Conservation (phyloP, 2,113 vertebrate genomes). For the Coryphaenoides rupestris region DNA sequence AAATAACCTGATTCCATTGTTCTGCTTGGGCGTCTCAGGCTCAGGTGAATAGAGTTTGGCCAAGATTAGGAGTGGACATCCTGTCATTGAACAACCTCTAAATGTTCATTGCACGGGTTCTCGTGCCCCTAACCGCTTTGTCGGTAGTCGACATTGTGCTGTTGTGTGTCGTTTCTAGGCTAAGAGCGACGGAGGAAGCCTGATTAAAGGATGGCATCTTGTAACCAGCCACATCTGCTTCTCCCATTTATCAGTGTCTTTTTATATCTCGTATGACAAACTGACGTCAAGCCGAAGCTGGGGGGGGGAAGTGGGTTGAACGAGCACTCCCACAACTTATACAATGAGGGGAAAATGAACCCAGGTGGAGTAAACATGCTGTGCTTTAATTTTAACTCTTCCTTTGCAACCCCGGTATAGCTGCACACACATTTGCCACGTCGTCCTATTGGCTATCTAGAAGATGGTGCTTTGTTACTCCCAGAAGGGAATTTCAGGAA, state of each 20-base stretch:
- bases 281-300: slow-evolving; percentile 50
- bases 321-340: slow-evolving; percentile 19
- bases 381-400: slow-evolving; percentile 10
- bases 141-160: slow-evolving; percentile 4
- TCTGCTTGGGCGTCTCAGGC: background rate
- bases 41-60: slow-evolving; percentile 7
- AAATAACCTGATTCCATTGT: background rate
- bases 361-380: slow-evolving; percentile 46
- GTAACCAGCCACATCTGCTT: slow-evolving; percentile 64
- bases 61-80: slow-evolving; percentile 16
- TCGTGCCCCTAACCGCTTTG: slow-evolving; percentile 5
- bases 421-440: background rate
- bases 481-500: no score
- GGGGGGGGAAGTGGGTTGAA: slow-evolving; percentile 53
- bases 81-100: slow-evolving; percentile 27
- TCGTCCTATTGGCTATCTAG: background rate
- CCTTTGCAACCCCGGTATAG: slow-evolving; percentile 3
- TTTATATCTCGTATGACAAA: slow-evolving; percentile 44
- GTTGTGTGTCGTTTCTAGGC: background rate
- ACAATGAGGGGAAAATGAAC: slow-evolving; percentile 55
- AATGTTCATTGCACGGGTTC: slow-evolving; percentile 16
- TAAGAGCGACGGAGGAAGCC: slow-evolving; percentile 9
- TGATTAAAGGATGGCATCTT: slow-evolving; percentile 29
- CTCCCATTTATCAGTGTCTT: slow-evolving; percentile 54
- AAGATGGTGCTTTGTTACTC: no score